Evolutionary conservation across 2,888 invertebrate species (phyloP).

Genomic region (Oegoconia quadripuncta): DNA sequence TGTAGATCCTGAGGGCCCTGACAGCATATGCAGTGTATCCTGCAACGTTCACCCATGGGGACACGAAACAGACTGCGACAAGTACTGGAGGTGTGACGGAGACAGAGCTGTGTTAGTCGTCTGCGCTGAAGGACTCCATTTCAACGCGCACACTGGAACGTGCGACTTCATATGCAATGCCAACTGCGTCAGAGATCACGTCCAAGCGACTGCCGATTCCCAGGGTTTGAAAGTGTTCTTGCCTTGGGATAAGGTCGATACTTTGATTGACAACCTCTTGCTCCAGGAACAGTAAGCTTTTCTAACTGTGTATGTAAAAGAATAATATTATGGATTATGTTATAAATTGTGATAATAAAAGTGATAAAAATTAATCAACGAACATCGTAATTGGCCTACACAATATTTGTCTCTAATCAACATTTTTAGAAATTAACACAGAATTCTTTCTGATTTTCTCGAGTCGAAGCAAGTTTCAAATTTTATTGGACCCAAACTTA

Average conservation of each 20-base stretch:
- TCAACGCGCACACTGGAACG: constrained; percentile 44
- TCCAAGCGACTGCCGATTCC: constrained; percentile 9
- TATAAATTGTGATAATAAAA: neutral
- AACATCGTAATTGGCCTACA: too few species aligned
- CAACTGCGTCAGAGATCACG: constrained; percentile 7
- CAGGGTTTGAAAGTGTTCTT: constrained; percentile 17
- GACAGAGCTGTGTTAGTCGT: constrained; percentile 29
- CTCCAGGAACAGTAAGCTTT: too few species aligned
- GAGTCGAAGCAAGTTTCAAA: too few species aligned
- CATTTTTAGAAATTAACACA: too few species aligned
- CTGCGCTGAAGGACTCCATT: constrained; percentile 60
- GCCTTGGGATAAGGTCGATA: constrained; percentile 17
- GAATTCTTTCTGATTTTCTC: too few species aligned
- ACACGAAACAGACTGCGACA: constrained; percentile 56
- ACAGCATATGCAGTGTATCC: constrained; percentile 33
- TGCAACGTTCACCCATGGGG: constrained; percentile 60
- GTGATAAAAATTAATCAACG: too few species aligned
- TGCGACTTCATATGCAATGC: constrained; percentile 49
- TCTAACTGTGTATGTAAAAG: neutral
- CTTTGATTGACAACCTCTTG: constrained; percentile 3
- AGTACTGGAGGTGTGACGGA: constrained; percentile 56
- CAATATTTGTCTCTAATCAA: too few species aligned
- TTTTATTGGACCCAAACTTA: too few species aligned
- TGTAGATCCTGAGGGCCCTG: constrained; percentile 3
- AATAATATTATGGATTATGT: neutral